These are phyloP conservation scores for Lumbricus terrestris DNA, from an alignment of 2,888 invertebrate species.

Conservation along the genomic window DNA sequence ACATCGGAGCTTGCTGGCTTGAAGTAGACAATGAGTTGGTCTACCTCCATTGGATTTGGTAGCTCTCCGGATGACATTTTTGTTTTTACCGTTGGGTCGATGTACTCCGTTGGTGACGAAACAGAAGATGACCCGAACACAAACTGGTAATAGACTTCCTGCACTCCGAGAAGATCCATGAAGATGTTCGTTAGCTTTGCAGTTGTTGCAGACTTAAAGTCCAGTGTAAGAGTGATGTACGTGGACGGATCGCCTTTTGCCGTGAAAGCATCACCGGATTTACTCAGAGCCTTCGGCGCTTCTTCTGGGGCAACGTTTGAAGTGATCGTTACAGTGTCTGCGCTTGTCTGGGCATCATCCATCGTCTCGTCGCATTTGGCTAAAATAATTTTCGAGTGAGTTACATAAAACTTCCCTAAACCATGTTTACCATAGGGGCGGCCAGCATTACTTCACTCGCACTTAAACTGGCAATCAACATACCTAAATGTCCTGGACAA, in stretches of 20 bases:
- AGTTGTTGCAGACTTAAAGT: neutral
- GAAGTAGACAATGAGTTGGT: neutral
- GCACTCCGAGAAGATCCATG: neutral
- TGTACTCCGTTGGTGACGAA: neutral
- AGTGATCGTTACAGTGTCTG: neutral
- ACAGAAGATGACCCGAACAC: neutral
- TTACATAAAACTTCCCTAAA: no score
- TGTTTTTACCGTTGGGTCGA: neutral
- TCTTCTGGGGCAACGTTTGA: neutral
- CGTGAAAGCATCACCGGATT: neutral
- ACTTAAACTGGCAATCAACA: no score
- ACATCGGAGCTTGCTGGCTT: neutral
- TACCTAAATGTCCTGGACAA: no score
- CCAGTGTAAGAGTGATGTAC: neutral
- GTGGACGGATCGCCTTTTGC: neutral
- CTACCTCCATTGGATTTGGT: neutral
- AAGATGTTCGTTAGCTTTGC: neutral
- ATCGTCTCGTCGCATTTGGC: neutral
- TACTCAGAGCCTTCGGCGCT: neutral
- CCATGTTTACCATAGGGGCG: no score
- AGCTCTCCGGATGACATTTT: neutral
- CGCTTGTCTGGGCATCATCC: constrained; percentile 7
- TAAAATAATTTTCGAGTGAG: no score
- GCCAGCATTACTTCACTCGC: no score
- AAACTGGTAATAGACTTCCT: constrained; percentile 4